A percentile compares a stretch with the other conserved stretches of the same genome.
Conservation (phyloP, 2,113 vertebrate genomes). For the Petrocephalus zakoni region DNA sequence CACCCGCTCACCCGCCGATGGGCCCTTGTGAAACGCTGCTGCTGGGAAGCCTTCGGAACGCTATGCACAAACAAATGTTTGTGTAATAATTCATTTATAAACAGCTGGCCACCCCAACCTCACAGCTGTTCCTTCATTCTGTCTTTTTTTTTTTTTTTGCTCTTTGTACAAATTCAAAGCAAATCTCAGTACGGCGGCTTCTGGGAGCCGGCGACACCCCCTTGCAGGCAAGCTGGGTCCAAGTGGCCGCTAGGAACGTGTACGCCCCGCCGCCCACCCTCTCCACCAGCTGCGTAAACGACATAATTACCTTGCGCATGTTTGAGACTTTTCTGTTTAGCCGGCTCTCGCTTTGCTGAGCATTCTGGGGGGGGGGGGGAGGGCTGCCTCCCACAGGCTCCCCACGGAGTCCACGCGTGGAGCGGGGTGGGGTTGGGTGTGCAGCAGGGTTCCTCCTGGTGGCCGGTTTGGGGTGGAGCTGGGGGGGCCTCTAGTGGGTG, state of each 20-base stretch:
- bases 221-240: not conserved
- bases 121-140: conserved; percentile 11
- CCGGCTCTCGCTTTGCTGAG: not conserved
- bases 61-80: conserved; percentile 21
- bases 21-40: not conserved
- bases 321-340: conserved; percentile 1
- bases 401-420: not conserved
- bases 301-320: conserved; percentile 16
- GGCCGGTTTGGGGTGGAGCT: not conserved
- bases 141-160: not conserved
- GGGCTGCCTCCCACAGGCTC: not conserved
- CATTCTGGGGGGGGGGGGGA: not conserved
- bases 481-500: not conserved
- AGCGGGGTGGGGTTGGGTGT: not conserved
- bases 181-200: not conserved
- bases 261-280: not conserved
- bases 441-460: not conserved
- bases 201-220: not conserved
- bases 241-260: not conserved
- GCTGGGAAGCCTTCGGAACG: not conserved
- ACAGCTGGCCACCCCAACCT: not conserved
- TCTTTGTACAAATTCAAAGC: not conserved
- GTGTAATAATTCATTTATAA: conserved; percentile 6
- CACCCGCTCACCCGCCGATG: not conserved
- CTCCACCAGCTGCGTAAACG: not conserved